A percentile compares a stretch with the other conserved stretches of the same genome.
Evolutionary conservation across 1,140 invertebrate genomes (phyloP).

Genomic region (Papilio xuthus): DNA sequence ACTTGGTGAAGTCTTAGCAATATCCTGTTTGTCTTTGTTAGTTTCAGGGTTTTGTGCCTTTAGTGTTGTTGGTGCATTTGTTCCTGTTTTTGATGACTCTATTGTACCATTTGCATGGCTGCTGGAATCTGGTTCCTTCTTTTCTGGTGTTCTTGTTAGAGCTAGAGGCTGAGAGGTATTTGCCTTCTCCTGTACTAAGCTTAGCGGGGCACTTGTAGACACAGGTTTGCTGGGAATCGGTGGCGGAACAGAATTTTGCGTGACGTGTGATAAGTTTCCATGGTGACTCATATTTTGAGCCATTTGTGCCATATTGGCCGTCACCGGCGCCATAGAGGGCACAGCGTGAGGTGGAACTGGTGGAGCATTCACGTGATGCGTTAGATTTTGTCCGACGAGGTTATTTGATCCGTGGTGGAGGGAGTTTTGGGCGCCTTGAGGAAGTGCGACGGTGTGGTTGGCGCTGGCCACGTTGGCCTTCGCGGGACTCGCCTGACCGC

Average conservation of each 20-base stretch:
- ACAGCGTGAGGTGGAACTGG: slow-evolving; percentile 61
- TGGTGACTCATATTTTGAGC: slow-evolving; percentile 79
- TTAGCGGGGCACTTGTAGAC: slow-evolving; percentile 66
- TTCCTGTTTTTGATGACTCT: slow-evolving; percentile 67
- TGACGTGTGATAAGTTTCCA: slow-evolving; percentile 73
- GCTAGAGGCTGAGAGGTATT: slow-evolving; percentile 66
- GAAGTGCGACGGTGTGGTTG: slow-evolving; percentile 67
- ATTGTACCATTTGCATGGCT: slow-evolving; percentile 72
- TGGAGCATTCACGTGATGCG: slow-evolving; percentile 62
- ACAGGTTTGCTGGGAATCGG: slow-evolving; percentile 67
- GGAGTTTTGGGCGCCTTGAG: slow-evolving; percentile 71
- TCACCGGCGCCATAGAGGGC: slow-evolving; percentile 73
- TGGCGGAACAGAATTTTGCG: slow-evolving; percentile 56
- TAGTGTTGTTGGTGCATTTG: slow-evolving; percentile 58
- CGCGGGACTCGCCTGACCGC: slow-evolving; percentile 71
- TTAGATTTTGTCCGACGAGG: slow-evolving; percentile 70
- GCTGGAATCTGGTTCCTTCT: slow-evolving; percentile 71
- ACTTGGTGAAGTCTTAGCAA: slow-evolving; percentile 76
- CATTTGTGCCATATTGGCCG: slow-evolving; percentile 77
- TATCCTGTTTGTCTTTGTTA: slow-evolving; percentile 74
- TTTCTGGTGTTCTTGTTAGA: slow-evolving; percentile 73
- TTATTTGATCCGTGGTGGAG: slow-evolving; percentile 65
- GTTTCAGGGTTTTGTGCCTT: slow-evolving; percentile 72
- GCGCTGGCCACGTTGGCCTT: slow-evolving; percentile 70
- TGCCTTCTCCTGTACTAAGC: slow-evolving; percentile 72